These are phyloP conservation scores for Platichthys flesus DNA, from an alignment of 2,113 vertebrate genomes.

Conservation along the genomic window DNA sequence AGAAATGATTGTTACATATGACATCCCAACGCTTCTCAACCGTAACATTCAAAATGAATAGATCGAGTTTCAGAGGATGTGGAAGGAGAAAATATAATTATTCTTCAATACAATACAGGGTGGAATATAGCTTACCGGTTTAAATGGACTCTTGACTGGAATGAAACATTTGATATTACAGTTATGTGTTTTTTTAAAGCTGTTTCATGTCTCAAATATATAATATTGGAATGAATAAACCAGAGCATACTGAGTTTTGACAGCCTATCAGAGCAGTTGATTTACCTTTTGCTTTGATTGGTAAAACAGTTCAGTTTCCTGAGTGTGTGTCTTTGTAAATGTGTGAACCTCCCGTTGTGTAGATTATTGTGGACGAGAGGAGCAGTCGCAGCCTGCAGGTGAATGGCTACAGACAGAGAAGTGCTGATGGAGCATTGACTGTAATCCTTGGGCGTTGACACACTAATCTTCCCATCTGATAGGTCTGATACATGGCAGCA, in stretches of 20 bases:
- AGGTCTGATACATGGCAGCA: conserved; percentile 67
- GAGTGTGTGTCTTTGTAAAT: neutral
- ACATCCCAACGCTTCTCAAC: neutral
- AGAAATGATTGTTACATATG: too few species aligned
- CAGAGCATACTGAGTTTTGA: too few species aligned
- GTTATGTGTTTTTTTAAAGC: too few species aligned
- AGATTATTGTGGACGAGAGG: conserved; percentile 19
- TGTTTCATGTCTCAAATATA: too few species aligned
- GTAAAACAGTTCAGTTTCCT: neutral
- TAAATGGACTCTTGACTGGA: neutral
- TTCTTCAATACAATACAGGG: neutral
- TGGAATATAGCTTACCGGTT: neutral
- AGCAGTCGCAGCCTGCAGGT: conserved; percentile 27
- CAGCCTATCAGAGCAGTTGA: neutral
- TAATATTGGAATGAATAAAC: too few species aligned
- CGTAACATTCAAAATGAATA: neutral
- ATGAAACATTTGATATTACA: neutral
- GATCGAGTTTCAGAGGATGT: neutral
- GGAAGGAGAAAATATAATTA: neutral
- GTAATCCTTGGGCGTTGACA: conserved; percentile 74
- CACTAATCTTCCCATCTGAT: conserved; percentile 80
- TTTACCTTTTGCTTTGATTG: neutral
- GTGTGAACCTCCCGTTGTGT: conserved; percentile 20
- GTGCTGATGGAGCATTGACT: conserved; percentile 72
- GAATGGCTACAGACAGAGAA: conserved; percentile 49